Percentiles rank a stretch among this genome's conserved stretches.
These are phyloP conservation scores for Tenthredo notha DNA, from an alignment of 2,888 invertebrate genomes.

Conservation along the genomic window DNA sequence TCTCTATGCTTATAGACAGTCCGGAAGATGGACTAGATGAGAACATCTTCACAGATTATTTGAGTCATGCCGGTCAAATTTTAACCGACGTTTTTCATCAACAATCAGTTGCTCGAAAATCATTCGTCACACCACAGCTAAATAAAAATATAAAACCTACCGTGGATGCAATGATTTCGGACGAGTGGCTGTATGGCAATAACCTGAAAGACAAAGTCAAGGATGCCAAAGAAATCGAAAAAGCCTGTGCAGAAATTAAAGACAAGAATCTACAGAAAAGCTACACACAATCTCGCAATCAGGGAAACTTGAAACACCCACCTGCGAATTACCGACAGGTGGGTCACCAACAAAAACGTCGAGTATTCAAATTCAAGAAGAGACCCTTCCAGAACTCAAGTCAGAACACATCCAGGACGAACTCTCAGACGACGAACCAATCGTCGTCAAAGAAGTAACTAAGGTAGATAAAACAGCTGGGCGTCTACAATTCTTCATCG, in stretches of 20 bases:
- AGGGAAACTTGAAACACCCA: slow-evolving; percentile 55
- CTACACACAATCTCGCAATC: background rate
- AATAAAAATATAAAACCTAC: slow-evolving; percentile 47
- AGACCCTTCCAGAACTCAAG: background rate
- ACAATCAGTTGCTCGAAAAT: slow-evolving; percentile 52
- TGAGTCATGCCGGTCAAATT: slow-evolving; percentile 25
- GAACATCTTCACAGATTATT: background rate
- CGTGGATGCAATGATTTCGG: slow-evolving; percentile 25
- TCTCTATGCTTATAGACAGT: slow-evolving; percentile 49
- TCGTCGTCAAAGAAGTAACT: too few species aligned
- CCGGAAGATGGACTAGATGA: slow-evolving; percentile 52
- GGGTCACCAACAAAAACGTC: slow-evolving; percentile 52
- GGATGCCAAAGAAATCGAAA: slow-evolving; percentile 45
- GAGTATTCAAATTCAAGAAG: background rate
- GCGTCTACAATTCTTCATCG: too few species aligned
- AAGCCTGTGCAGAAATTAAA: slow-evolving; percentile 32
- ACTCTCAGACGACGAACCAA: too few species aligned
- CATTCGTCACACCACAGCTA: slow-evolving; percentile 33
- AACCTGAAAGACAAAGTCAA: slow-evolving; percentile 35
- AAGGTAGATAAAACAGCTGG: too few species aligned
- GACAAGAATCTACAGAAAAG: background rate
- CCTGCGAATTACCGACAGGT: slow-evolving; percentile 53
- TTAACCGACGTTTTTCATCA: slow-evolving; percentile 55
- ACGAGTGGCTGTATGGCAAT: slow-evolving; percentile 49
- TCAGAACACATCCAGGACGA: too few species aligned